Base-by-base conservation (phyloP, 1,140 invertebrate species). In the Fopius arisanus region DNA sequence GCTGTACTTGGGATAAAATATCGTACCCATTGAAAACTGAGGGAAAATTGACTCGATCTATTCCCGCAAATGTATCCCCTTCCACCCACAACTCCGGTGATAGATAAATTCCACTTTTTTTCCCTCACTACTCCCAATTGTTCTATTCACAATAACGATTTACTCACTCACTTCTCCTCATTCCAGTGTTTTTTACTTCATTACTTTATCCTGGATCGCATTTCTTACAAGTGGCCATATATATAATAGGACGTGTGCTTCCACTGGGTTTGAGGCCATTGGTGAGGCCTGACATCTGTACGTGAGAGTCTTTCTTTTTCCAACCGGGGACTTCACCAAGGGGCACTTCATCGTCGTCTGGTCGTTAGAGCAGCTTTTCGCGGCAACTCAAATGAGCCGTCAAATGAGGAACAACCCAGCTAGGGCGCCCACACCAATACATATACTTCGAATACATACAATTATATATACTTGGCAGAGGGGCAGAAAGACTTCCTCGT, bases 381-480 rank as follows among this genome's bases (percentile, higher is more conserved):
- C 75, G 70, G 74, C 72, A 75, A 70, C 78, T 80, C 77, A 82
- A 82, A 82, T 82, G 81, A 82, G 80, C 80, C 80, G 79, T 82
- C 80, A 82, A 82, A 82, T 81, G 80, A 82, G 26, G 54, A 59
- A 59, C 19, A 59, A 59, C n/a, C n/a, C n/a, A n/a, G n/a, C n/a
- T n/a, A n/a, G 54, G 4, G 54, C 19, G 54, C 54, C 23, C 54
- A 28, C 54, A 59, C 21, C 3, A 26, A 59, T 59, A 59, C 26
- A 59, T 59, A 59, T 59, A 59, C 21, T 59, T 21, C 26, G 23
- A 10, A 23, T 10, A 59, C n/a, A n/a, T n/a, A n/a, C n/a, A n/a
- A n/a, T n/a, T n/a, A n/a, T n/a, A n/a, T n/a, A n/a, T n/a, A n/a
- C n/a, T n/a, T n/a, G 54, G 23, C 14, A 26, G 21, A 21, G 23